Base-by-base conservation (phyloP, 2,113 vertebrate species). In the Mesembrinibis cayennensis region DNA sequence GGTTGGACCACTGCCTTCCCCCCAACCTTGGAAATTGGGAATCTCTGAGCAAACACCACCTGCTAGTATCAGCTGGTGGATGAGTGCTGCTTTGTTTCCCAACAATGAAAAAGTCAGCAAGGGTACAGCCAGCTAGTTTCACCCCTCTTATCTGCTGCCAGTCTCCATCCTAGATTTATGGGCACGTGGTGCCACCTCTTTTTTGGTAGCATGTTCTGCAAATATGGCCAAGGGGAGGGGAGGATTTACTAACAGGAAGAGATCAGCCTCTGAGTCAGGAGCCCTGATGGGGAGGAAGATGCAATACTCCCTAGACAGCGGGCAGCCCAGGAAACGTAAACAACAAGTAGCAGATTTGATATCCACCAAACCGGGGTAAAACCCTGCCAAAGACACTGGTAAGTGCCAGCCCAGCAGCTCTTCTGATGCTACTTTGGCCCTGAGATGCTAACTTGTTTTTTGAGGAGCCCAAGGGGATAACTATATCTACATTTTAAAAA, bases 301-400 rank as follows among this genome's bases (percentile, higher is more conserved):
- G 72, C 78, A 95, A 87, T 91, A 82, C 70, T 96, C 95, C 95
- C 82, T 94, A 94, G 95, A 90, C 83, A 94, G 94, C 72, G 25
- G 50, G 56, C 90, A 96, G 92, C 95, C 91, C 96, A 86, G 95
- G 92, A 95, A 92, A 95, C 96, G 95, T 93, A 97, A 97, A 97
- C 96, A 94, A 96, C 81, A 94, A 94, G 87, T 90, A 97, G 90
- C 95, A 97, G 93, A 94, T 91, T n/a, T 59, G 82, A 29, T 69
- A 98, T 96, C 92, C 97, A 78, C 84, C 91, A 49, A 97, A 97
- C 74, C 76, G 55, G 95, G 67, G 82, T 97, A 97, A 94, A 77
- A 85, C 85, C 90, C 96, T 96, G 95, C 96, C 96, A 96, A 72
- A 77, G 91, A 95, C 87, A 97, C 87, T 73, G 72, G 45, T 59